phyloP scores from a whole-genome alignment of 1,140 invertebrate genomes.

The Periplaneta americana region DNA sequence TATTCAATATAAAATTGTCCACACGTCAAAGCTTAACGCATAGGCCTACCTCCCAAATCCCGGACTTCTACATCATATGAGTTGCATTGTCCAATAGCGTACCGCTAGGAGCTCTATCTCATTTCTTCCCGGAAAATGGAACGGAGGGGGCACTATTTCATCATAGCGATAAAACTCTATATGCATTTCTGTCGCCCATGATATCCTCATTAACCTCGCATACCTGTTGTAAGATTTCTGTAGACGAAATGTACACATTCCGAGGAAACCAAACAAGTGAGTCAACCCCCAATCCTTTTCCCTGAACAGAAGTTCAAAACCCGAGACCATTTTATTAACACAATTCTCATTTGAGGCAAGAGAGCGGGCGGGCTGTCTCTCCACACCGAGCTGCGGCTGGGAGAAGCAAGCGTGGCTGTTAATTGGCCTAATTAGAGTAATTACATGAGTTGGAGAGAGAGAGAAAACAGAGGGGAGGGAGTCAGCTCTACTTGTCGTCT shows the following conservation, averaged over 20 bases:
- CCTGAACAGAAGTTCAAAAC: not conserved
- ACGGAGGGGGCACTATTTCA: no score
- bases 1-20: no score
- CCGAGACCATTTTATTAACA: conserved; percentile 15
- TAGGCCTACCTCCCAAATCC: no score
- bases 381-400: conserved; percentile 1
- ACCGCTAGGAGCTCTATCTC: no score
- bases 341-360: conserved; percentile 9
- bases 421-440: conserved; percentile 24
- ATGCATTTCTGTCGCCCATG: no score
- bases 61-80: no score
- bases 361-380: not conserved
- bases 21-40: no score
- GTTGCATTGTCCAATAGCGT: no score
- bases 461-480: not conserved
- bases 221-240: not conserved
- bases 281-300: not conserved
- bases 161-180: no score
- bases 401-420: conserved; percentile 10
- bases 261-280: not conserved
- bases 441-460: conserved; percentile 16
- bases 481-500: conserved; percentile 10
- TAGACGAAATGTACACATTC: not conserved
- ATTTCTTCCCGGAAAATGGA: no score
- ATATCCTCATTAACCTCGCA: not conserved